Evolutionary conservation across 1,140 invertebrate species (phyloP).

Genomic region (Mizuhopecten yessoensis): DNA sequence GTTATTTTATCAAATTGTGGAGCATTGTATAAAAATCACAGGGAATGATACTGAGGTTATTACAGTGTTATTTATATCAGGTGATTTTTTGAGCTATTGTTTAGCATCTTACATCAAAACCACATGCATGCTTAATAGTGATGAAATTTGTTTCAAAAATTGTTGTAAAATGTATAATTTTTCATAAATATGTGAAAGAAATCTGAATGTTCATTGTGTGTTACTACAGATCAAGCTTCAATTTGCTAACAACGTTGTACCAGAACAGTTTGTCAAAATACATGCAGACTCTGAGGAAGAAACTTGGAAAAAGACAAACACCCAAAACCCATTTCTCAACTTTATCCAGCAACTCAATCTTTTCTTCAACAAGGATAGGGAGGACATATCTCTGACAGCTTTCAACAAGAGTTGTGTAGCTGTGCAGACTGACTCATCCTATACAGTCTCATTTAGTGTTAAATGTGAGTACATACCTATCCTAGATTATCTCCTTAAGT

Average conservation of each 20-base stretch:
- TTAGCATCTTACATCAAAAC: too few species aligned
- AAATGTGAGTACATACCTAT: conserved; percentile 45
- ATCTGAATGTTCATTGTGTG: too few species aligned
- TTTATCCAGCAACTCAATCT: conserved; percentile 48
- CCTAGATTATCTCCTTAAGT: background rate
- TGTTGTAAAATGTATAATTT: too few species aligned
- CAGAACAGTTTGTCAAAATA: conserved; percentile 47
- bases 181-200: too few species aligned
- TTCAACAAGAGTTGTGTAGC: conserved; percentile 55
- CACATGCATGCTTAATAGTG: too few species aligned
- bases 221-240: conserved; percentile 41
- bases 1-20: too few species aligned
- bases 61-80: too few species aligned
- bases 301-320: conserved; percentile 41
- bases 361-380: conserved; percentile 44
- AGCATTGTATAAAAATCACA: too few species aligned
- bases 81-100: too few species aligned
- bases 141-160: too few species aligned
- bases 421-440: conserved; percentile 46
- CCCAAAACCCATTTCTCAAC: conserved; percentile 40
- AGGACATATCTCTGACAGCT: conserved; percentile 46
- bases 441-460: conserved; percentile 11
- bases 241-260: background rate
- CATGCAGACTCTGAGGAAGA: conserved; percentile 41
- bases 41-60: too few species aligned